Evolutionary conservation across 1,140 invertebrate species (phyloP), one percentile per base, ranked within the genome.

Genomic region (Colletes gigas): DNA sequence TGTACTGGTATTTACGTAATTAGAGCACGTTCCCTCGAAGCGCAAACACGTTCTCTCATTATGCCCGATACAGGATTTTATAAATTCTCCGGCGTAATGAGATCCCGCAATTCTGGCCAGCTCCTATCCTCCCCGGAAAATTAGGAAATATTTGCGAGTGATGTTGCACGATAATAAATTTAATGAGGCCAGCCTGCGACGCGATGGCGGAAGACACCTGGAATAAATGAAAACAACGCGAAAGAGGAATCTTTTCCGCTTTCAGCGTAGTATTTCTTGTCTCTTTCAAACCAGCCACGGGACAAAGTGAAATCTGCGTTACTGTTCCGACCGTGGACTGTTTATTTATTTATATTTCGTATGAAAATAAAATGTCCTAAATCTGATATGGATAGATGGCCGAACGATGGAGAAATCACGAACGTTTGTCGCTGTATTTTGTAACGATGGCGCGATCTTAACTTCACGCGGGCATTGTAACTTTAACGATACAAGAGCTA

Each of bases 91-190:
- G 44, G 67, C 30, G 57, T 71, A 78, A 78, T 52, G 67, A 78
- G 76, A 70, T 30, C 7, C 50, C 7, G 50, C n/a, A 41, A 78
- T 62, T 30, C 67, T 54, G 17, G 21, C 17, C 9, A 4, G 39
- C 14, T 21, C 5, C 4, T 52, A 44, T 57, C 19, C 54, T 47
- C 21, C 19, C n/a, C 14, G 57, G 76, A 71, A 62, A 78, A 78
- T 78, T 78, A 71, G 67, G 44, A 71, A 19, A 71, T 44, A 71
- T 62, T 78, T 54, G 67, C 30, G 57, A 71, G 44, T 17, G 67
- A 78, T 71, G 76, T 52, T 60, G 67, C 44, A n/a, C 21, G 55
- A 71, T 71, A 78, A 78, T 78, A 78, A 62, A 78, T 78, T 71
- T 78, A 78, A 78, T n/a, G 67, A 78, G 59, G 47, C 67, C 19